These are phyloP conservation scores for Phrixothrix hirtus DNA, from an alignment of 2,888 invertebrate genomes.

Conservation along the genomic window DNA sequence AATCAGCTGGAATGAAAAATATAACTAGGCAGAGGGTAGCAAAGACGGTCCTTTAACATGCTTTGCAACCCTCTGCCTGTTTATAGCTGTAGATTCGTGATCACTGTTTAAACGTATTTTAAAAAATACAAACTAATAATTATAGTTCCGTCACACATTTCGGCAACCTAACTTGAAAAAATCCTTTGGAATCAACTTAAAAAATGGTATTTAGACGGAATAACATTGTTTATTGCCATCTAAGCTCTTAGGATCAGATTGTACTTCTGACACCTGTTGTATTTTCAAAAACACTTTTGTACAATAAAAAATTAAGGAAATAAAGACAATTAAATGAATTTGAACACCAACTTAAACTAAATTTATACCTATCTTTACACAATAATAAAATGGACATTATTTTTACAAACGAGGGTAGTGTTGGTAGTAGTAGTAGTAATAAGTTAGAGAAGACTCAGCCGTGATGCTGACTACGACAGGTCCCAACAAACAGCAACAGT, in stretches of 20 bases:
- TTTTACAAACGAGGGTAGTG: slow-evolving; percentile 57
- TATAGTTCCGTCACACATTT: slow-evolving; percentile 1
- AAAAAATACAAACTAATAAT: slow-evolving; percentile 25
- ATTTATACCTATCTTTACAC: slow-evolving; percentile 59
- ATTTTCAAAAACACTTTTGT: slow-evolving; percentile 20
- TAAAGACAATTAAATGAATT: slow-evolving; percentile 36
- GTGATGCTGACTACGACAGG: slow-evolving; percentile 33
- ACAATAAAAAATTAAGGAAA: slow-evolving; percentile 21
- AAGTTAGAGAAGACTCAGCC: slow-evolving; percentile 42
- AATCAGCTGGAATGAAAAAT: slow-evolving; percentile 49
- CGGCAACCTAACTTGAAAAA: too few relatives aligned
- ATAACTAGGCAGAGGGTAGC: slow-evolving; percentile 41
- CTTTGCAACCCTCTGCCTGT: slow-evolving; percentile 21
- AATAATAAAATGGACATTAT: slow-evolving; percentile 56
- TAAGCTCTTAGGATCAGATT: slow-evolving; percentile 17
- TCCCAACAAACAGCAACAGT: slow-evolving; percentile 32
- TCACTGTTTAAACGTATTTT: slow-evolving; percentile 20
- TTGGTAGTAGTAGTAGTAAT: slow-evolving; percentile 38
- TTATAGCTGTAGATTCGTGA: slow-evolving; percentile 14
- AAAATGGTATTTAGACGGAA: neutral
- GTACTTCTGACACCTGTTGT: slow-evolving; percentile 23
- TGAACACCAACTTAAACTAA: slow-evolving; percentile 55
- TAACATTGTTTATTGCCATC: slow-evolving; percentile 20
- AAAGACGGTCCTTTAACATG: slow-evolving; percentile 31
- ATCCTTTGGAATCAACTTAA: too few relatives aligned